These are phyloP conservation scores for Notocelia uddmanniana DNA, from an alignment of 2,888 invertebrate genomes.

Conservation along the genomic window DNA sequence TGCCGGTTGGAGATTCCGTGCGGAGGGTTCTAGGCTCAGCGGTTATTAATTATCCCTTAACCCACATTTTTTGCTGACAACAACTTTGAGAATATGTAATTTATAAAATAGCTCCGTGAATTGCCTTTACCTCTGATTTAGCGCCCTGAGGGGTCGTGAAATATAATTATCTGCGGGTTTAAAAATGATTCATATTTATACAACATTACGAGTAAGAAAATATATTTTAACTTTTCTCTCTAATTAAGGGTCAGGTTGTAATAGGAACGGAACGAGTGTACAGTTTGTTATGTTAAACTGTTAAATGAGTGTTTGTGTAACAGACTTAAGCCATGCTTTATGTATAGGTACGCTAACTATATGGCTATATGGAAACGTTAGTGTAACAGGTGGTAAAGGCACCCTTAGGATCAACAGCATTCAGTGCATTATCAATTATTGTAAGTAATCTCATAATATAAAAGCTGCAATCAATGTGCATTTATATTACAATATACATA, in stretches of 20 bases:
- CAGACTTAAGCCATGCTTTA: no score
- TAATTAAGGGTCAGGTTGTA: neutral
- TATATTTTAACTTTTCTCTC: neutral
- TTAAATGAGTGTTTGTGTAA: no score
- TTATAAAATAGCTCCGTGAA: conserved; percentile 20
- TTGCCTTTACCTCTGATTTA: conserved; percentile 22
- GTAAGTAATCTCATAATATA: no score
- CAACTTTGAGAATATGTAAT: conserved; percentile 22
- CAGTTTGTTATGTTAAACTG: no score
- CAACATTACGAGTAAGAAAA: neutral
- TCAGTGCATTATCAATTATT: no score
- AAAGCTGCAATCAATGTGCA: no score
- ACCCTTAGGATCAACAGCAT: no score
- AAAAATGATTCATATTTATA: neutral
- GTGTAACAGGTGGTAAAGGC: no score
- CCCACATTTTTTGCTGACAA: conserved; percentile 28
- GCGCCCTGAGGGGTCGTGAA: conserved; percentile 18
- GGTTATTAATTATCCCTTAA: conserved; percentile 35
- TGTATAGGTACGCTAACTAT: no score
- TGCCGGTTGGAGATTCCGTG: neutral
- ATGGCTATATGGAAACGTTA: no score
- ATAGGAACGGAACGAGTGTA: neutral
- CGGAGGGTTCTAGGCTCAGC: conserved; percentile 1
- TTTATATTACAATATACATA: no score
- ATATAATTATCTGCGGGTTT: conserved; percentile 7